Conservation (phyloP, 53 echinoderm and acorn worm species). For the Henricia sp. region DNA sequence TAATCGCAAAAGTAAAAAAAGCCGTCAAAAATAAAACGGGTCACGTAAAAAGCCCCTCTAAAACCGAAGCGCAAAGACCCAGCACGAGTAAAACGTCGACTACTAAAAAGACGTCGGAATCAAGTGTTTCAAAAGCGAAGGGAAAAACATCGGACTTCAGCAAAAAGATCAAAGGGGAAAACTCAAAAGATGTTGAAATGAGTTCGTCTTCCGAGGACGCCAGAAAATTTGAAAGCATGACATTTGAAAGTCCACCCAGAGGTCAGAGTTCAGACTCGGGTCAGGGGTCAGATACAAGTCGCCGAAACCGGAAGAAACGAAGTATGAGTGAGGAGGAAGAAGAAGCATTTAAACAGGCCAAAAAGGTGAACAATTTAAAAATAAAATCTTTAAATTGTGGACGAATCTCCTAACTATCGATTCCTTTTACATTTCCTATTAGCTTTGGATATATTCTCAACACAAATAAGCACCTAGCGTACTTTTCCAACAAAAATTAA, state of each 20-base stretch:
- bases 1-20: conserved; percentile 47
- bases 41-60: not conserved
- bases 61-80: not conserved
- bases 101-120: not conserved
- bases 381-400: too few species aligned
- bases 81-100: not conserved
- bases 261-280: conserved; percentile 30
- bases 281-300: conserved; percentile 35
- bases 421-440: too few species aligned
- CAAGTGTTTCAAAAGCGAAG: not conserved
- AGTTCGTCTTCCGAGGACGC: not conserved
- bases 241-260: not conserved
- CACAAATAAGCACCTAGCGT: too few species aligned
- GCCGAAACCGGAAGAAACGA: conserved; percentile 19
- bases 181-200: not conserved
- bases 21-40: not conserved
- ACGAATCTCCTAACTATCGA: too few species aligned
- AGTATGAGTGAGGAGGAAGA: conserved; percentile 29
- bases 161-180: not conserved
- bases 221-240: not conserved
- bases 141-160: not conserved
- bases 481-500: too few species aligned
- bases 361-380: conserved; percentile 57
- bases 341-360: conserved; percentile 11
- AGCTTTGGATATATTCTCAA: too few species aligned